Conservation (phyloP, 2,888 invertebrate genomes). For the Fragum whitleyi region DNA sequence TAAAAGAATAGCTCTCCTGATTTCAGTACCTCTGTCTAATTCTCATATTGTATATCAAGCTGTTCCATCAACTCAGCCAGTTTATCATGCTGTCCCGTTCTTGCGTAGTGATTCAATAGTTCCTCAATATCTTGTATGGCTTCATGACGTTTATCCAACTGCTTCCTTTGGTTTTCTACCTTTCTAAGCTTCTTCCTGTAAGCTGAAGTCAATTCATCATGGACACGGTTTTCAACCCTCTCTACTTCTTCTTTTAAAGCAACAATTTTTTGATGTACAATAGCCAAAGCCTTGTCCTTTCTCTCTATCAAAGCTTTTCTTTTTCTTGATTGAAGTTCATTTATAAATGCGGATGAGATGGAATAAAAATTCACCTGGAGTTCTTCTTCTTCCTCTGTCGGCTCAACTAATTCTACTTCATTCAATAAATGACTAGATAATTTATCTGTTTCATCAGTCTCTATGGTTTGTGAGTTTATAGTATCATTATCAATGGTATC, state of each 20-base stretch:
- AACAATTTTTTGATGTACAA: slow-evolving; percentile 44
- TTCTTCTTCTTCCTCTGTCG: background rate
- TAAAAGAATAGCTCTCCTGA: too few species aligned
- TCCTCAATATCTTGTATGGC: slow-evolving; percentile 44
- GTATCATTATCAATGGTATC: background rate
- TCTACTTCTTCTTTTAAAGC: slow-evolving; percentile 56
- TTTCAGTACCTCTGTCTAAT: too few species aligned
- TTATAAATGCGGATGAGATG: slow-evolving; percentile 58
- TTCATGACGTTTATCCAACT: slow-evolving; percentile 45
- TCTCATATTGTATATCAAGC: slow-evolving; percentile 44
- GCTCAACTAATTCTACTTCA: background rate
- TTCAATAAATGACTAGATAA: too few species aligned
- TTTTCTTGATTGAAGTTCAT: slow-evolving; percentile 49
- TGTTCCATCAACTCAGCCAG: slow-evolving; percentile 47
- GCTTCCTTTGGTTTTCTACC: slow-evolving; percentile 55
- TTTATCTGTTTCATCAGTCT: too few species aligned
- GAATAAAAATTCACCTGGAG: slow-evolving; percentile 41
- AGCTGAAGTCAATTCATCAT: slow-evolving; percentile 58
- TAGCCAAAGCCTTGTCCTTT: slow-evolving; percentile 49
- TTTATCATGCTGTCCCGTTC: slow-evolving; percentile 64
- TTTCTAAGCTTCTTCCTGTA: slow-evolving; percentile 60
- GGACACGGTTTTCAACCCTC: slow-evolving; percentile 56
- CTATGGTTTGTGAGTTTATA: too few species aligned
- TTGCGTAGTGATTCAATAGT: slow-evolving; percentile 47
- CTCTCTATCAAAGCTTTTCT: slow-evolving; percentile 44